Evolutionary conservation across 1,140 invertebrate genomes (phyloP).

Genomic region (Lordiphosa mommai): DNA sequence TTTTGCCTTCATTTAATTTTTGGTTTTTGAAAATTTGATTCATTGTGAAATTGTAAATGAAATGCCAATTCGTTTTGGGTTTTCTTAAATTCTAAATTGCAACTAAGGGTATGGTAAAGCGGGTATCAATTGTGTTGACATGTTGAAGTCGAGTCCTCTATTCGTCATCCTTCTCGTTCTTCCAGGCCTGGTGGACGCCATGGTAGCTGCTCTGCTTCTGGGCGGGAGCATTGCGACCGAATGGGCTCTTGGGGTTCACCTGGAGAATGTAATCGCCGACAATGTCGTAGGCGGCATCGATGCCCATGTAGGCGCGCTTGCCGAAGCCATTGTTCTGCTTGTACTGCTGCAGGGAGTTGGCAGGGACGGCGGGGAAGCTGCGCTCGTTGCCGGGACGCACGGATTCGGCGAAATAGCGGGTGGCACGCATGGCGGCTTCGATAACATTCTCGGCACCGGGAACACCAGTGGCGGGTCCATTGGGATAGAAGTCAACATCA

Average conservation of each 20-base stretch:
- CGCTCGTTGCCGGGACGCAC: conserved; percentile 80
- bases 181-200: conserved; percentile 54
- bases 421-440: conserved; percentile 84
- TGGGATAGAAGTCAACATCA: conserved; percentile 89
- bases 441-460: conserved; percentile 81
- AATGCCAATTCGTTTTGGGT: conserved; percentile 24
- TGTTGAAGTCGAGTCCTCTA: not conserved
- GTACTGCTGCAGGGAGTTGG: conserved; percentile 66
- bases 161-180: conserved; percentile 36
- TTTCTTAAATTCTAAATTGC: conserved; percentile 32
- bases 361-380: conserved; percentile 65
- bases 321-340: conserved; percentile 69
- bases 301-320: conserved; percentile 75
- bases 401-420: conserved; percentile 83
- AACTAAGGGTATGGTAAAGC: not conserved
- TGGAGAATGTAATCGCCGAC: conserved; percentile 73
- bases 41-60: conserved; percentile 11
- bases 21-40: conserved; percentile 10
- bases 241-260: conserved; percentile 72
- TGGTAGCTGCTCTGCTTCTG: conserved; percentile 64
- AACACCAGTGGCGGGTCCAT: conserved; percentile 81
- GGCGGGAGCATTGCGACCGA: conserved; percentile 67
- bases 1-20: conserved; percentile 32
- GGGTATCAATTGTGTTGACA: not conserved
- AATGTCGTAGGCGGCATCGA: conserved; percentile 54